These are phyloP conservation scores for Tupaia tana DNA, from an alignment of 2,113 vertebrate species.

Conservation along the genomic window DNA sequence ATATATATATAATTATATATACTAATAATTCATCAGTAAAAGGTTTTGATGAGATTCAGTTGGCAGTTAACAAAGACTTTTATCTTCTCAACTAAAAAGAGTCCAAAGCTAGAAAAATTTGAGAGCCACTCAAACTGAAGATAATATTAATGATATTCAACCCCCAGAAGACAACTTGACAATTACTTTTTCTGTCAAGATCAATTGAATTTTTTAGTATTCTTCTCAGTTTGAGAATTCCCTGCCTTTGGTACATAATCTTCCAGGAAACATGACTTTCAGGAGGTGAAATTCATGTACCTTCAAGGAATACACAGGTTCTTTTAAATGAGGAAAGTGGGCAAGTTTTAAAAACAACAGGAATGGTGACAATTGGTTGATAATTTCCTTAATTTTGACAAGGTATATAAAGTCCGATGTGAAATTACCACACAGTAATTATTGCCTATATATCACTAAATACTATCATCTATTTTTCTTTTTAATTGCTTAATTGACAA, in stretches of 20 bases:
- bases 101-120: neutral
- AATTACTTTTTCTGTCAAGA: neutral
- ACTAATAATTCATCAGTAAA: neutral
- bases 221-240: neutral
- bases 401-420: neutral
- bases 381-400: constrained; percentile 8
- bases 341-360: neutral
- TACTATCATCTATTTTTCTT: neutral
- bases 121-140: neutral
- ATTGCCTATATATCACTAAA: neutral
- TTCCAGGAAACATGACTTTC: neutral
- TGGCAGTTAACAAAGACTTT: neutral
- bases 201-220: neutral
- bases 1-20: neutral
- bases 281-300: neutral
- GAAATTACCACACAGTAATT: neutral
- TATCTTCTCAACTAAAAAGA: neutral
- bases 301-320: neutral
- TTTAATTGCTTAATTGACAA: neutral
- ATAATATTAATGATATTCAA: neutral
- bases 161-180: neutral
- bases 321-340: neutral
- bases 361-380: neutral
- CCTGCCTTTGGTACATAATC: neutral
- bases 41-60: neutral